These are phyloP conservation scores for Rhagoletis zephyria DNA, from an alignment of 1,140 invertebrate genomes.

Conservation along the genomic window DNA sequence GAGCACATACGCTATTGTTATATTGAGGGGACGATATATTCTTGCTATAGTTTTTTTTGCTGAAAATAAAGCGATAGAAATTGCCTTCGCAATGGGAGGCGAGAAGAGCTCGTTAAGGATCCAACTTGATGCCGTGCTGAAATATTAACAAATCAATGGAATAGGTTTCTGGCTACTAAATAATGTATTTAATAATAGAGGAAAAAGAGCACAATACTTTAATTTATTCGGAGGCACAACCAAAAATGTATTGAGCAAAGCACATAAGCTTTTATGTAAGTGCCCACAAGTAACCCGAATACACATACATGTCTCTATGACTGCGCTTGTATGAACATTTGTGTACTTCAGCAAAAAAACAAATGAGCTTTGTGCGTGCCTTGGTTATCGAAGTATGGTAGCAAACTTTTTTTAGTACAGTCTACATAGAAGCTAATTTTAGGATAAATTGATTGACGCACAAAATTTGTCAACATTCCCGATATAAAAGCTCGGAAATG, in stretches of 20 bases:
- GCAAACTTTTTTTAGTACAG: neutral
- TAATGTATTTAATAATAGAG: slow-evolving; percentile 24
- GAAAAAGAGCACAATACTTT: neutral
- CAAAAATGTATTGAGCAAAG: too few relatives aligned
- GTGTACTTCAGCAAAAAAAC: neutral
- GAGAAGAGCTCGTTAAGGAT: too few relatives aligned
- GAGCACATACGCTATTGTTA: too few relatives aligned
- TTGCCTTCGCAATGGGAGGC: too few relatives aligned
- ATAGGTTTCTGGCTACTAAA: neutral
- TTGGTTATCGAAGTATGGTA: neutral
- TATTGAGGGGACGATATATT: too few relatives aligned
- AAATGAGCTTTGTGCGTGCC: neutral
- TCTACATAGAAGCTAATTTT: neutral
- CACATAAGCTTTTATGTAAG: neutral
- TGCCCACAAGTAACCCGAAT: neutral
- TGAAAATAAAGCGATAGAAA: too few relatives aligned
- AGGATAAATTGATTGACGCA: slow-evolving; percentile 12
- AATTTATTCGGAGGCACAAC: neutral
- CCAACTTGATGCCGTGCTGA: neutral
- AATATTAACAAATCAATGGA: slow-evolving; percentile 3
- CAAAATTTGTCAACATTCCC: slow-evolving; percentile 37
- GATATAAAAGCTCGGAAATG: neutral
- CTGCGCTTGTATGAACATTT: neutral
- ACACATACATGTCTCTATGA: too few relatives aligned
- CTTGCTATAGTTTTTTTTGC: too few relatives aligned